Base-by-base conservation (phyloP, 2,113 vertebrate species). In the Ptyas mucosa region DNA sequence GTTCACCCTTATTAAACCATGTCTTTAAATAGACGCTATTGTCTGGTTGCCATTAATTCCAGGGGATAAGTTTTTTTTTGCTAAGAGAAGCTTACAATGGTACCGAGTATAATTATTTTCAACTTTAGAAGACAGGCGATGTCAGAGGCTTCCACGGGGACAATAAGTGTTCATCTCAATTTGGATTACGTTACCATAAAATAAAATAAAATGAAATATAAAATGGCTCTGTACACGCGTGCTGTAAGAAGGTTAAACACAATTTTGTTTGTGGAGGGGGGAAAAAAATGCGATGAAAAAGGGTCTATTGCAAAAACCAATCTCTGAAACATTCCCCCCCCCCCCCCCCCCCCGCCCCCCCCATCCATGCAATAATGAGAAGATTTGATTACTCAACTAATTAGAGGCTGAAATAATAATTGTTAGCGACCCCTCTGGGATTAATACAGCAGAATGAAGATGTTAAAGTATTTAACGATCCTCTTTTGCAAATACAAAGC, bases 331-430 rank as follows among this genome's bases (percentile, higher is more conserved):
- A 95, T 95, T 14, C 0, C 94, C 93, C 89, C 29, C 0, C 94
- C 93, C 89, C 95, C 93, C 94, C 88, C 95, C 43, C 3, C 43
- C 43, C 43, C 4, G 43, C 43, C 95, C 53, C 94, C 94, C 88
- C 95, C 95, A 75, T 95, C 94, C 96, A 94, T 97, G 97, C 10
- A 55, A 87, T 97, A 96, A 93, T 95, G 95, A 96, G 96, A 96
- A 93, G 95, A 97, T 97, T 97, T 97, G 95, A 96, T 97, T 97
- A 97, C 95, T 96, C 96, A 97, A 96, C 96, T 96, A 97, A 97
- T 97, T 97, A 96, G 96, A 96, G 95, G 93, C 95, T 96, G 95
- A 94, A 97, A 97, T 96, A 96, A 97, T 96, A 96, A 97, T 95
- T 96, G 94, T 93, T 96, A 96, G 95, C 93, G 93, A 97, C 97